Evolutionary conservation across 2,888 invertebrate species (phyloP), one percentile per base, ranked within the genome.

Genomic region (Phaedon cochleariae): DNA sequence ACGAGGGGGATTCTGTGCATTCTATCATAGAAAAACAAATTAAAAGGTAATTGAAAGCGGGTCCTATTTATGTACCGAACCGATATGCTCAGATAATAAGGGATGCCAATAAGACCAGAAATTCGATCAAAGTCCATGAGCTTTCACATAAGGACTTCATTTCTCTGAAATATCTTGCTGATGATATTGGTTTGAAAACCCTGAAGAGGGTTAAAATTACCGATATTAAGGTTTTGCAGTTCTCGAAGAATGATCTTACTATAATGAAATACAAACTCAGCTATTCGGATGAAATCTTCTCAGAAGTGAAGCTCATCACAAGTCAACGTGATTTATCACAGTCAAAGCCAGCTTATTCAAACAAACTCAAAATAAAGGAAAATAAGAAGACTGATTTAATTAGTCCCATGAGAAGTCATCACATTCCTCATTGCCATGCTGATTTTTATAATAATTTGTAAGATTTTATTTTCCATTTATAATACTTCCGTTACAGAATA

Each of bases 11-110:
- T 15, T 12, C 26, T 37, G 55, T 49, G 1, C 67, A 69, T 41
- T 61, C 63, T 9, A 53, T 70, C 9, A 71, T 71, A 22, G 69
- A 71, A 60, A 62, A 62, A 37, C 55, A 59, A 41, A 53, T 70
- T n/a, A 65, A 67, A 62, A 59, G 64, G 55, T 69, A n/a, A n/a
- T n/a, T n/a, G n/a, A n/a, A n/a, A n/a, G n/a, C n/a, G n/a, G n/a
- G n/a, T n/a, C n/a, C n/a, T 12, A 70, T 70, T 34, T 68, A 67
- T 54, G 52, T 53, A n/a, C 68, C 71, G 9, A 34, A 17, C 12
- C 52, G 63, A 51, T 70, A 61, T 41, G 60, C 45, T n/a, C 15
- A 17, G 31, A 10, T 67, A 48, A 69, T 69, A 29, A 55, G 59
- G 26, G 15, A 58, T 45, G 68, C 70, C 26, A 70, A 69, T 49